These are phyloP conservation scores for Arenaria interpres DNA, from an alignment of 2,113 vertebrate genomes.

Conservation along the genomic window DNA sequence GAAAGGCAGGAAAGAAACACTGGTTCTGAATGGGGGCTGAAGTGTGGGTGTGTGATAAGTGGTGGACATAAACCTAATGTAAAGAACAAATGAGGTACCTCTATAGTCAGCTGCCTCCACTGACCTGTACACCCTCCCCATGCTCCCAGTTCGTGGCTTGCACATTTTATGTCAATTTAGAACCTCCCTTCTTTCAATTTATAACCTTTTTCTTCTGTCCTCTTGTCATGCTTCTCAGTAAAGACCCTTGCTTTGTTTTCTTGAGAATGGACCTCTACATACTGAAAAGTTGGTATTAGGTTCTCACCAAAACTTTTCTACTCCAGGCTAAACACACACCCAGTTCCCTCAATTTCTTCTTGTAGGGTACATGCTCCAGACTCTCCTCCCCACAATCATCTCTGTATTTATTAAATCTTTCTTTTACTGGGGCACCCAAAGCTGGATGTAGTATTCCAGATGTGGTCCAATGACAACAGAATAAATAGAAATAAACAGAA, in stretches of 20 bases:
- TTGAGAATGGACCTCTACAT: not conserved
- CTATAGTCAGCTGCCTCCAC: not conserved
- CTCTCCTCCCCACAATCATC: not conserved
- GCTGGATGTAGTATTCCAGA: not conserved
- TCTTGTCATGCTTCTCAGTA: not conserved
- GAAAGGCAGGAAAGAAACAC: not conserved
- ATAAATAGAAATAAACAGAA: not conserved
- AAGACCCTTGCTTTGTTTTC: not conserved
- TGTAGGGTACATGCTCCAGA: not conserved
- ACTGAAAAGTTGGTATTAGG: not conserved
- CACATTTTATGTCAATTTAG: not conserved
- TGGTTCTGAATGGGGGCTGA: not conserved
- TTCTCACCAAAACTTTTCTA: not conserved
- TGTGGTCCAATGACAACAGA: not conserved
- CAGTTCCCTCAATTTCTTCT: not conserved
- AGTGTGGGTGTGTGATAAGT: not conserved
- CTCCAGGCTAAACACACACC: fast-evolving
- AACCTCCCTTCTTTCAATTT: not conserved
- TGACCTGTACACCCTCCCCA: not conserved
- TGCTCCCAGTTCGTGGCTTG: not conserved
- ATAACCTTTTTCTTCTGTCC: not conserved
- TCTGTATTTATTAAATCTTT: not conserved
- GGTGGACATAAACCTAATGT: not conserved
- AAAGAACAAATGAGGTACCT: not conserved
- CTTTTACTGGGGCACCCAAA: not conserved